Base-by-base conservation (phyloP, 2,888 invertebrate species). In the Pomacea canaliculata region DNA sequence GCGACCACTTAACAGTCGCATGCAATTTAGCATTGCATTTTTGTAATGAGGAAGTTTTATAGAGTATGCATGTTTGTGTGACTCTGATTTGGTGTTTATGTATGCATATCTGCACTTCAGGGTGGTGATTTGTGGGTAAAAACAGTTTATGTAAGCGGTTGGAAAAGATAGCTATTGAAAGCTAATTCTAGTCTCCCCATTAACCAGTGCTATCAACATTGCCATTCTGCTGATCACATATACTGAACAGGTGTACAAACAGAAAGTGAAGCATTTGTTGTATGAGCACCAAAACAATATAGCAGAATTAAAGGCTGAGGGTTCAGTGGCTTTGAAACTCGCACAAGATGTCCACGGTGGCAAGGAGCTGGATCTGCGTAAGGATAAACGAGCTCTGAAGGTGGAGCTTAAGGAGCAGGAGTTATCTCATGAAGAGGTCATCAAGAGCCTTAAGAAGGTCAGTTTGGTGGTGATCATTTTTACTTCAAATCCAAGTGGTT, bases 191-290 rank as follows among this genome's bases (percentile, higher is more conserved):
- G 4, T 37, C 37, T 37, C 5, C 37, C 37, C 37, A 37, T 37
- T 37, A 37, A 37, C 5, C 37, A 37, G 37, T 37, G 37, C 37
- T 37, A 37, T 37, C 37, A 37, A 37, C 37, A 37, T 37, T 37
- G 37, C 37, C 37, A 37, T 5, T 37, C 3, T 37, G 37, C 37
- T 37, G 37, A 37, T 37, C 3, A 1, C 37, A 37, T 37, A n/a
- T n/a, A n/a, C n/a, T n/a, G n/a, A 71, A 71, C 80, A 91, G 91
- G 94, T 96, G 76, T 96, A 96, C 87, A 96, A 96, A 87, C 97
- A 97, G 89, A 97, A 96, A 92, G 95, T 97, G 78, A 97, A 97
- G 88, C 96, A 97, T 92, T 92, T 97, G 67, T 94, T 96, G 90
- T 97, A 96, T 91, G 97, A 97, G 88, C 97, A 97, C 88, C 95